Evolutionary conservation across 2,797 vertebrate species (phyloP).

Genomic region (Tachyglossus aculeatus): DNA sequence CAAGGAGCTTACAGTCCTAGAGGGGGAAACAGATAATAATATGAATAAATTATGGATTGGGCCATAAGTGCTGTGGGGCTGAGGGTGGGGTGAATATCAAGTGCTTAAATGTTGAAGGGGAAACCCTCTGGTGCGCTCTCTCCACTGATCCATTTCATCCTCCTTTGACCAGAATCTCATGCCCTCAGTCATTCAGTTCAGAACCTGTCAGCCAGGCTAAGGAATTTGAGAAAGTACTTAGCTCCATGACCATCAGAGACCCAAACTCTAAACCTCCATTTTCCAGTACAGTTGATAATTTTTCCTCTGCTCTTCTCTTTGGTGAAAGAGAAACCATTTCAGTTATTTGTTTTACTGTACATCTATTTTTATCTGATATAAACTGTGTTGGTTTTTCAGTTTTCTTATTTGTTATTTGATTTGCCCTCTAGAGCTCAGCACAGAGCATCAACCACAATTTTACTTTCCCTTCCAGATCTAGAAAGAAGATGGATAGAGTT

Average conservation of each 20-base stretch:
- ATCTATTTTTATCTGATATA: conserved; percentile 33
- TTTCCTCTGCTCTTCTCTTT: background rate
- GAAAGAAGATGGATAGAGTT: conserved; percentile 62
- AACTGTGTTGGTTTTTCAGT: conserved; percentile 20
- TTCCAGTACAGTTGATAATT: background rate
- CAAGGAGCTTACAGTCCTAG: too few species aligned
- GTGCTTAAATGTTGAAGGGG: too few species aligned
- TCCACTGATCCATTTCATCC: too few species aligned
- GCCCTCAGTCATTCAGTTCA: background rate
- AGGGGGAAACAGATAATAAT: too few species aligned
- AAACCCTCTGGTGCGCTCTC: too few species aligned
- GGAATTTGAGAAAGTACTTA: background rate
- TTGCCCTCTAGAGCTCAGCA: conserved; percentile 67
- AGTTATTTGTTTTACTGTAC: background rate
- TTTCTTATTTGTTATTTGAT: conserved; percentile 68
- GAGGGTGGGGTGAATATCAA: too few species aligned
- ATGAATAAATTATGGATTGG: too few species aligned
- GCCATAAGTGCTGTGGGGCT: too few species aligned
- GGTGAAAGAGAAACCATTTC: background rate
- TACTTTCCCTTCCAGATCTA: conserved; percentile 42
- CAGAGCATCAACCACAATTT: conserved; percentile 58
- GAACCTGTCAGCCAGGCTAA: background rate
- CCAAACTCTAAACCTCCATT: background rate
- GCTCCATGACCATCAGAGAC: background rate
- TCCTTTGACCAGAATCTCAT: too few species aligned